Base-by-base conservation (phyloP, 53 echinoderm and acorn worm genomes). In the Arbacia lixula region DNA sequence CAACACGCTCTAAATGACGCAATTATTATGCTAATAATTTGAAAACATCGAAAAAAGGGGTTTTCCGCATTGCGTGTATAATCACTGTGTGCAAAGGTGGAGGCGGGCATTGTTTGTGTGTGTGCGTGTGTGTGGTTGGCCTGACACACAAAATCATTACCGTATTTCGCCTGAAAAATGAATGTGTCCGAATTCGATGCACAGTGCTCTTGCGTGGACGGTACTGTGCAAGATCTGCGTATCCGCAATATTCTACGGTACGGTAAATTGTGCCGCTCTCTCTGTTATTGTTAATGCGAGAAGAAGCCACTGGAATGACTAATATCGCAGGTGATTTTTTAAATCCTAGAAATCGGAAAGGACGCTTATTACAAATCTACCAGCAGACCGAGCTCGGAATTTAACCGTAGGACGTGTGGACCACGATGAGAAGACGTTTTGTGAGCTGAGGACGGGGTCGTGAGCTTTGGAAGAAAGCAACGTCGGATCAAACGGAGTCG, bases 21-120 rank as follows among this genome's bases (percentile, higher is more conserved):
- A 68, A 39, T 68, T 68, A 68, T 68, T 68, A 68, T 68, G 68
- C 68, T 68, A 68, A 68, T 68, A 32, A n/a, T 39, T 6, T 12
- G 24, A 68, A 68, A 68, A 39, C 40, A 68, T 24, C 24, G 2
- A 36, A 68, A 68, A 32, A 39, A 40, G 37, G 68, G 68, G 68
- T 32, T 63, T 63, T 63, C 33, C 63, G 17, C n/a, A 16, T 63
- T 29, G 10, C 17, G 63, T n/a, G n/a, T n/a, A n/a, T n/a, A n/a
- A 34, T 9, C 17, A 19, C 63, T 31, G 63, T 32, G 63, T 63
- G 63, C 35, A 17, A 30, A 8, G 28, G 31, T 31, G 60, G 12
- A 31, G 14, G 60, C 35, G 63, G 31, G 33, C 35, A 19, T 5
- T 32, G 12, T 31, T 30, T 19, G 19, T 12, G 10, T 20, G 20